These are phyloP conservation scores for Nothoprocta pentlandii DNA, from an alignment of 2,113 vertebrate genomes.

Conservation along the genomic window DNA sequence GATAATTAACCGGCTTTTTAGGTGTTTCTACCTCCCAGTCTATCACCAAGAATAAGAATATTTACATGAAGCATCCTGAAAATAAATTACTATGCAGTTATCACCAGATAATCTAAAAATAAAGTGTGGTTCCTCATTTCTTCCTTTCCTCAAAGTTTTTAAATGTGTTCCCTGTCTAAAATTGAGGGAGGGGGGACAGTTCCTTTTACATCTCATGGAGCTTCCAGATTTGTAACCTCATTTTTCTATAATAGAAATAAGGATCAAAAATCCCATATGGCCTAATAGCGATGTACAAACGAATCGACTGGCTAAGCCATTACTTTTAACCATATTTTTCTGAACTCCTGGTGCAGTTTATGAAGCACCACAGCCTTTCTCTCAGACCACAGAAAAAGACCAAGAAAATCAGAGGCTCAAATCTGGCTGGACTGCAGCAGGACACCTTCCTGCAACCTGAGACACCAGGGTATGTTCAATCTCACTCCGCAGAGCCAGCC, in stretches of 20 bases:
- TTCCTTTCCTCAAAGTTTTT: not conserved
- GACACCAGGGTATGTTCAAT: not conserved
- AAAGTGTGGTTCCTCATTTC: not conserved
- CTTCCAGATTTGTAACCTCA: not conserved
- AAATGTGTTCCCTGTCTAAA: not conserved
- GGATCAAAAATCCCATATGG: not conserved
- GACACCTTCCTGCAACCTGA: not conserved
- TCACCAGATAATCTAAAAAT: not conserved
- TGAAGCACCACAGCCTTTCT: not conserved
- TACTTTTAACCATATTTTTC: not conserved
- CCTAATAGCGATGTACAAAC: accelerated
- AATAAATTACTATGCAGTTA: not conserved
- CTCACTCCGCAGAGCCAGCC: not conserved
- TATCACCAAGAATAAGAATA: not conserved
- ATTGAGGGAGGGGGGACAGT: not conserved
- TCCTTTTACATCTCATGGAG: not conserved
- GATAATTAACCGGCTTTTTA: constrained; percentile 60
- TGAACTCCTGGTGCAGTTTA: not conserved
- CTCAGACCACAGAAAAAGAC: not conserved
- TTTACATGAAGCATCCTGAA: not conserved
- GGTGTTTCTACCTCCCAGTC: constrained; percentile 34
- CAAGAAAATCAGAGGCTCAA: not conserved
- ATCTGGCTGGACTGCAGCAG: not conserved
- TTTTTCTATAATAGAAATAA: not conserved
- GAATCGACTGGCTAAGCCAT: not conserved